Conservation (phyloP, 2,888 invertebrate species). For the Masnerella sp. region DNA sequence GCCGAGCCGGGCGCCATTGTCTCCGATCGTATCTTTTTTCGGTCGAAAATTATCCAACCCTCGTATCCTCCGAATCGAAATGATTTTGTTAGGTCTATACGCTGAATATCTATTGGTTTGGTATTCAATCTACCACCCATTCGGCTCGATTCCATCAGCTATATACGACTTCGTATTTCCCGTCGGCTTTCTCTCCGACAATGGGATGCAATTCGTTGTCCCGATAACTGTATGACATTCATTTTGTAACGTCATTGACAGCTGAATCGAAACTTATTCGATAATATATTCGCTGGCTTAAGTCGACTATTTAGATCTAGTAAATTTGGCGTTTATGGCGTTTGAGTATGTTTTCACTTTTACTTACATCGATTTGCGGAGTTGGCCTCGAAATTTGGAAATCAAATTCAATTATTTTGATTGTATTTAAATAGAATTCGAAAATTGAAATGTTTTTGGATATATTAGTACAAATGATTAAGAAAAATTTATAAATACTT, state of each 20-base stretch:
- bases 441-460: too few species aligned
- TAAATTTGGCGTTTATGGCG: too few species aligned
- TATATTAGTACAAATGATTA: too few species aligned
- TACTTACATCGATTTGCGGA: too few species aligned
- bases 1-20: constrained; percentile 28
- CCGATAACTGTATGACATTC: constrained; percentile 59
- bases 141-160: constrained; percentile 56
- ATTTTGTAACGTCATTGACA: constrained; percentile 55
- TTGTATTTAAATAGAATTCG: too few species aligned
- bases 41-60: constrained; percentile 35
- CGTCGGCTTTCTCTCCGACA: constrained; percentile 51
- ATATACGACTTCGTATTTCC: constrained; percentile 59
- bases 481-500: too few species aligned
- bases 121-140: constrained; percentile 53
- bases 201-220: constrained; percentile 57
- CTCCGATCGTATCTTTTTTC: constrained; percentile 2
- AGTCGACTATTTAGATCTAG: too few species aligned
- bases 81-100: constrained; percentile 53
- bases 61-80: constrained; percentile 42
- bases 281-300: constrained; percentile 56
- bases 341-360: constrained; percentile 29
- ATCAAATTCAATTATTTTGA: too few species aligned
- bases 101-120: constrained; percentile 55
- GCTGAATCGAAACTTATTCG: constrained; percentile 57
- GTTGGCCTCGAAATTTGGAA: too few species aligned